These are phyloP conservation scores for Trididemnum nubilum DNA, from an alignment of 23 tunicate species.

Conservation along the genomic window DNA sequence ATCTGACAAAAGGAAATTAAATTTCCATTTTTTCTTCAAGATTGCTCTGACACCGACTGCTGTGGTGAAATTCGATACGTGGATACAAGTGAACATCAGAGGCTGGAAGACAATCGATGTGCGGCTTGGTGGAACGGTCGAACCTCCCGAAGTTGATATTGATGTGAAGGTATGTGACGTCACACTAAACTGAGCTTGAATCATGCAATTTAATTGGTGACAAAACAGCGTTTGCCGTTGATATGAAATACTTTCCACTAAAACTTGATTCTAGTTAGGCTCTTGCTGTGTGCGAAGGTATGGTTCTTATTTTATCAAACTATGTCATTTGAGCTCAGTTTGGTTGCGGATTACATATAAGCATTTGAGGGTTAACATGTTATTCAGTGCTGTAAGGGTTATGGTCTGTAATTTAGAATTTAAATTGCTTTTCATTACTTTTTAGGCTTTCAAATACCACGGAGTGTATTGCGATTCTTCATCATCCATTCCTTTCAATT, in stretches of 20 bases:
- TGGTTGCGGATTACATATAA: too few relatives aligned
- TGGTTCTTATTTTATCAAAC: too few relatives aligned
- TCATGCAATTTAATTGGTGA: neutral
- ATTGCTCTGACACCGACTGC: slow-evolving; percentile 68
- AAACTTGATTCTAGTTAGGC: too few relatives aligned
- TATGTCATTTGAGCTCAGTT: too few relatives aligned
- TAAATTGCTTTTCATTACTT: neutral
- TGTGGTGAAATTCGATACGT: slow-evolving; percentile 87
- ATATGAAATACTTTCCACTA: too few relatives aligned
- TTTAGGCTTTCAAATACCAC: slow-evolving; percentile 77
- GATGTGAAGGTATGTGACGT: slow-evolving; percentile 79
- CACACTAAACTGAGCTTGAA: neutral
- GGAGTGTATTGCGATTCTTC: slow-evolving; percentile 83
- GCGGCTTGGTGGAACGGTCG: slow-evolving; percentile 89
- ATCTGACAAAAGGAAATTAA: neutral
- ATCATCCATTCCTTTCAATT: slow-evolving; percentile 67
- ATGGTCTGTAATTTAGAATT: too few relatives aligned
- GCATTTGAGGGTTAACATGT: too few relatives aligned
- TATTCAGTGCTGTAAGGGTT: too few relatives aligned
- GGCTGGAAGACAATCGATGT: slow-evolving; percentile 90
- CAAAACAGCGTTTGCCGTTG: too few relatives aligned
- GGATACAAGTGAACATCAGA: slow-evolving; percentile 89
- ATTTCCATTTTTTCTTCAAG: slow-evolving; percentile 5
- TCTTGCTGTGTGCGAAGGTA: too few relatives aligned
- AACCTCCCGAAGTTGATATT: slow-evolving; percentile 88